Conservation (phyloP, 2,888 invertebrate genomes). For the Carabus problematicus region DNA sequence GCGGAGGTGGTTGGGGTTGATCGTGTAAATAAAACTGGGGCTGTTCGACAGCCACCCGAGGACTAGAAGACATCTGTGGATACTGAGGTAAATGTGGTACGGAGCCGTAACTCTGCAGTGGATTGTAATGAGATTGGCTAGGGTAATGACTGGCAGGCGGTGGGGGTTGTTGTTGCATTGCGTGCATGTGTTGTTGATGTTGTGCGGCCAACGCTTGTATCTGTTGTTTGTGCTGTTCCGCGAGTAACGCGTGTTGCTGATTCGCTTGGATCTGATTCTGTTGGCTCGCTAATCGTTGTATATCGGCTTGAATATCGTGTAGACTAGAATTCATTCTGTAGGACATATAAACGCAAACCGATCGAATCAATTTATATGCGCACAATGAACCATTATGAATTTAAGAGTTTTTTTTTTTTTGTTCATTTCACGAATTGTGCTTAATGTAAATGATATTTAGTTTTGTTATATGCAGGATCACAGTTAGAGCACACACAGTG, state of each 20-base stretch:
- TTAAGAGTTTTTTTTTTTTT: neutral
- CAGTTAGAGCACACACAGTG: no score
- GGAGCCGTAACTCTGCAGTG: conserved; percentile 57
- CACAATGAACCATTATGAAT: neutral
- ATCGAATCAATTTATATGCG: neutral
- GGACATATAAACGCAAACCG: conserved; percentile 42
- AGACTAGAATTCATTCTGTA: conserved; percentile 90
- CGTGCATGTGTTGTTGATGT: conserved; percentile 43
- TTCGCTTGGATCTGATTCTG: conserved; percentile 74
- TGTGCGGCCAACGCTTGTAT: conserved; percentile 72
- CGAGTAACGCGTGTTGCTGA: conserved; percentile 67
- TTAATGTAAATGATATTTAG: no score
- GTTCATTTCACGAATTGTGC: no score
- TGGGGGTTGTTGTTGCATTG: conserved; percentile 47
- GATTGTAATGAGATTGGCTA: conserved; percentile 51
- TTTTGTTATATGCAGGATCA: no score
- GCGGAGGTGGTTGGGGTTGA: conserved; percentile 60
- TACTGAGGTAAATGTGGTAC: conserved; percentile 60
- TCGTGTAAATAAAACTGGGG: conserved; percentile 80
- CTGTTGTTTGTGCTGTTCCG: conserved; percentile 61
- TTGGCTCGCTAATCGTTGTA: conserved; percentile 86
- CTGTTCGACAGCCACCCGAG: conserved; percentile 39
- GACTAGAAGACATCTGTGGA: conserved; percentile 56
- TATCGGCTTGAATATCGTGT: conserved; percentile 93
- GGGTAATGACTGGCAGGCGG: neutral